phyloP scores from a whole-genome alignment of 92 coral and sea anemone species.

The Pocillopora meandrina region DNA sequence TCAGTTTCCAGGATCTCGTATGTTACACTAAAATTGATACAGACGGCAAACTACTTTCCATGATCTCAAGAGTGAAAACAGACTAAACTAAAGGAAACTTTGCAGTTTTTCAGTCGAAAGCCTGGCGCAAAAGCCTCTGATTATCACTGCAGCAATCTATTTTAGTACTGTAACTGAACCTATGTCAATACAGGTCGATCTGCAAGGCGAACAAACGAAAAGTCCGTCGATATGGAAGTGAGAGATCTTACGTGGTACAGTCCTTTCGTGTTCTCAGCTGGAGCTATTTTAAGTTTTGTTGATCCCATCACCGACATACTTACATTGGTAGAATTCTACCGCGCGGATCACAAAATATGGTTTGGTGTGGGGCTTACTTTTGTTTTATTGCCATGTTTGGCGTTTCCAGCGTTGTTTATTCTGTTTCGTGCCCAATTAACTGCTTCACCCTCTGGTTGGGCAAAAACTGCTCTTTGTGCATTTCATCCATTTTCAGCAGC shows the following conservation, averaged over 20 bases:
- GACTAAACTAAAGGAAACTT: no score
- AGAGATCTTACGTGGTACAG: conserved; percentile 20
- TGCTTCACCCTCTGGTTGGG: not conserved
- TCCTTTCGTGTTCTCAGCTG: conserved; percentile 14
- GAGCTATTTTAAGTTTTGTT: conserved; percentile 30
- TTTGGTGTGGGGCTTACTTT: conserved; percentile 33
- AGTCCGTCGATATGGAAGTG: not conserved
- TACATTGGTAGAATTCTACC: conserved; percentile 37
- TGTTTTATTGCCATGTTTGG: conserved; percentile 33
- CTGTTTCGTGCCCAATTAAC: not conserved
- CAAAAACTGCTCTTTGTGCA: conserved; percentile 4
- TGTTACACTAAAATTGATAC: no score
- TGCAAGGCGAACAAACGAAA: no score
- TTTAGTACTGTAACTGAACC: no score
- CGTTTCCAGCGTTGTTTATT: not conserved
- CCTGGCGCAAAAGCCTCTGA: no score
- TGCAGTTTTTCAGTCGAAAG: no score
- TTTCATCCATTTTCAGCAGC: conserved; percentile 35
- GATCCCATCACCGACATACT: conserved; percentile 43
- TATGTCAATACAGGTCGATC: not conserved
- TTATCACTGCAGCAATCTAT: no score
- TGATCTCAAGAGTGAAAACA: no score
- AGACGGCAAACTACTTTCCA: no score
- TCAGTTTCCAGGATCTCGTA: no score
- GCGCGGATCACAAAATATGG: conserved; percentile 38